Evolutionary conservation across 2,888 invertebrate species (phyloP).

Genomic region (Meteorus colon): DNA sequence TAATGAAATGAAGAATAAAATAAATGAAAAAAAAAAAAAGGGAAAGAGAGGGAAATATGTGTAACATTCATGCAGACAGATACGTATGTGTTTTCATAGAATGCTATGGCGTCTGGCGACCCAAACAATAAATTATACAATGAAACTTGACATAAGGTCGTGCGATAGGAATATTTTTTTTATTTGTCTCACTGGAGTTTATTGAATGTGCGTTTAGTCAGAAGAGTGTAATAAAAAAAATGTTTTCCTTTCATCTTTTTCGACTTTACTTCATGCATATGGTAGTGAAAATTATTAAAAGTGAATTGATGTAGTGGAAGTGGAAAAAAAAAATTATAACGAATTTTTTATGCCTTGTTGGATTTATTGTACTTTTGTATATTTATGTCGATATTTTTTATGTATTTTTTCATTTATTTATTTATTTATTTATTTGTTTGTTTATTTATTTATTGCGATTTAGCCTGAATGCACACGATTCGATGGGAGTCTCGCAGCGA

Average conservation of each 20-base stretch:
- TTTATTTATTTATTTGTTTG: not conserved
- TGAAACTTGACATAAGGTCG: not conserved
- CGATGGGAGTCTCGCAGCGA: constrained; percentile 17
- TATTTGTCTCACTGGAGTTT: too few species aligned
- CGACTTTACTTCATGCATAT: too few species aligned
- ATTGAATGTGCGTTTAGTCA: too few species aligned
- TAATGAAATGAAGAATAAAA: not conserved
- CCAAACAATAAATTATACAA: constrained; percentile 8
- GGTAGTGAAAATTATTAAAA: too few species aligned
- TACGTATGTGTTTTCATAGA: constrained; percentile 13
- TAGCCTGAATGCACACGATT: constrained; percentile 7
- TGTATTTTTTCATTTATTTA: not conserved
- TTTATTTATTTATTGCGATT: not conserved
- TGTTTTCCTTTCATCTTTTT: not conserved
- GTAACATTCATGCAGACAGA: not conserved
- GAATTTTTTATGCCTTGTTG: not conserved
- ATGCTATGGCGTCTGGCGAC: not conserved
- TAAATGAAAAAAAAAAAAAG: not conserved
- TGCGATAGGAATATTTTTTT: not conserved
- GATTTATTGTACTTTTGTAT: not conserved
- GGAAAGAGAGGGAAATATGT: not conserved
- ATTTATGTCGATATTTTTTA: not conserved
- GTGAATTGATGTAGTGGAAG: too few species aligned
- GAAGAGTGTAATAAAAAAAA: not conserved
- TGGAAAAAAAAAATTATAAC: not conserved